These are phyloP conservation scores for Oreochromis mossambicus DNA, from an alignment of 2,797 vertebrate genomes.

Conservation along the genomic window DNA sequence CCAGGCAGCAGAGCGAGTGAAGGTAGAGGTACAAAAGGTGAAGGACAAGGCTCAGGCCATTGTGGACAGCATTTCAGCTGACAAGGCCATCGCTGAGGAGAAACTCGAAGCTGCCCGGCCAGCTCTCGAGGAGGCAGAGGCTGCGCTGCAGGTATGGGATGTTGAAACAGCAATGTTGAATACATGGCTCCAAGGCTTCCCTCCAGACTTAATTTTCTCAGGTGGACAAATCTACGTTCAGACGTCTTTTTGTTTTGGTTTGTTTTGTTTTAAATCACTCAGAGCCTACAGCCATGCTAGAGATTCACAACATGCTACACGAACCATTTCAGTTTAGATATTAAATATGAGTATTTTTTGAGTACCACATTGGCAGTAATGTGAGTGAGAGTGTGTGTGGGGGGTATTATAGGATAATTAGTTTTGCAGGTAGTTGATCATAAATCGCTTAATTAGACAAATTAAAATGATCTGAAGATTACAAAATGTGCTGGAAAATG, in stretches of 20 bases:
- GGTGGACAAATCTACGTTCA: not conserved
- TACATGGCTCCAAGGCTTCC: not conserved
- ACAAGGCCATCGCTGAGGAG: constrained; percentile 89
- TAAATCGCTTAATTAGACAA: not conserved
- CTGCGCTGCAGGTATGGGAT: constrained; percentile 83
- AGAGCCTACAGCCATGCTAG: not conserved
- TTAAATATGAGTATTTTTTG: not conserved
- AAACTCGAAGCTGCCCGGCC: constrained; percentile 90
- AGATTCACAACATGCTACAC: not conserved
- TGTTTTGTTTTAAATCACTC: not conserved
- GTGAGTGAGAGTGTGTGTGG: too few species aligned
- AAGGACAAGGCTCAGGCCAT: constrained; percentile 96
- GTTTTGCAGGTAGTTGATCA: not conserved
- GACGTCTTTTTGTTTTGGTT: too few species aligned
- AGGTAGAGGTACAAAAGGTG: constrained; percentile 94
- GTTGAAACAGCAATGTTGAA: not conserved
- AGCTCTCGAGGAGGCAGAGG: constrained; percentile 90
- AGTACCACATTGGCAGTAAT: not conserved
- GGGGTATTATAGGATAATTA: not conserved
- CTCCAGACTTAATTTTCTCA: not conserved
- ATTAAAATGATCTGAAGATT: not conserved
- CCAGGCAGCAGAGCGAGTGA: constrained; percentile 91
- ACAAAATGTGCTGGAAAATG: not conserved
- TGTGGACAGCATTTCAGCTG: constrained; percentile 89
- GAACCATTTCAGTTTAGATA: not conserved